A percentile compares a stretch with the other conserved stretches of the same genome.
phyloP scores from a whole-genome alignment of 2,888 invertebrate genomes.

The Drosophila mimica region DNA sequence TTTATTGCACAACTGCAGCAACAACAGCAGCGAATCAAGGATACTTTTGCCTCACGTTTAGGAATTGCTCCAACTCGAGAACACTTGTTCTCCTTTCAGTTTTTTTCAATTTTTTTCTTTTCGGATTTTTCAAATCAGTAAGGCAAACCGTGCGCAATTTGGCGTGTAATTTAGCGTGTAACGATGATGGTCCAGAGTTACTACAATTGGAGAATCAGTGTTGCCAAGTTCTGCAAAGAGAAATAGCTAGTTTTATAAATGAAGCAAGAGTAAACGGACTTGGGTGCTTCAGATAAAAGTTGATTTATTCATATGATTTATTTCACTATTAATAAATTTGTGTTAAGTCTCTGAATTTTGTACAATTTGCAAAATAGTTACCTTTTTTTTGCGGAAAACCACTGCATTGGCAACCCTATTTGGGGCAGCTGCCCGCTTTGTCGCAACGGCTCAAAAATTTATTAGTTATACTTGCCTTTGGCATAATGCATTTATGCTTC shows the following conservation, averaged over 20 bases:
- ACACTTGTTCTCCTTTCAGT: neutral
- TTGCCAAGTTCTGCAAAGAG: constrained; percentile 1
- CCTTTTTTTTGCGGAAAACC: neutral
- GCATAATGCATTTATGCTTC: constrained; percentile 71
- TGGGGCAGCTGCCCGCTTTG: constrained; percentile 23
- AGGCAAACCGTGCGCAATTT: constrained; percentile 73
- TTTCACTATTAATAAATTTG: neutral
- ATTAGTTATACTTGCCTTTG: constrained; percentile 73
- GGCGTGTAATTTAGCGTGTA: constrained; percentile 78
- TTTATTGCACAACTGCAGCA: constrained; percentile 71
- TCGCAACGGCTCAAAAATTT: constrained; percentile 65
- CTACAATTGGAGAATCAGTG: constrained; percentile 27
- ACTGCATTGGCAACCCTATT: constrained; percentile 13
- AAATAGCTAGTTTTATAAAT: neutral
- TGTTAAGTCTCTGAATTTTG: neutral
- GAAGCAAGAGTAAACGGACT: neutral
- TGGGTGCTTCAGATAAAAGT: neutral
- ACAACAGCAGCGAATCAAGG: constrained; percentile 28
- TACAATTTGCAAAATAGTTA: neutral
- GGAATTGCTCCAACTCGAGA: constrained; percentile 30
- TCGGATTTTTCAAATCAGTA: constrained; percentile 68
- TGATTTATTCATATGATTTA: neutral
- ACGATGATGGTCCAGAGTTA: constrained; percentile 66
- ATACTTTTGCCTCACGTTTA: constrained; percentile 27
- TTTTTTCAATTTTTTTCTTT: constrained; percentile 6